Base-by-base conservation (phyloP, 1,140 invertebrate genomes). In the Ruditapes philippinarum region DNA sequence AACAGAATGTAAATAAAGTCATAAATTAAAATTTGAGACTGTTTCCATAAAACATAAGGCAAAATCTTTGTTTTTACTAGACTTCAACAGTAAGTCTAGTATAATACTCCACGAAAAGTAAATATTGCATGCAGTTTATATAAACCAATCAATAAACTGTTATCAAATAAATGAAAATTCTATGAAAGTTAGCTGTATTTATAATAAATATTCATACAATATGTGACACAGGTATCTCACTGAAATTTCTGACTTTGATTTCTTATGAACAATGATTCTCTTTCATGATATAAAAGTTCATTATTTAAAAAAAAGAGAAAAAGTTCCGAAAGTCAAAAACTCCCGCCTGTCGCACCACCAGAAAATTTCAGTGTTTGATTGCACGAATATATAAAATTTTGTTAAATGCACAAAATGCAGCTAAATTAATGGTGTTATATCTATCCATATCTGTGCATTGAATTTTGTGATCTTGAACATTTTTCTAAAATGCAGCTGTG, bases 111-210 rank as follows among this genome's bases (percentile, higher is more conserved):
- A 65, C 51, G 3, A 22, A 54, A 65, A 65, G 25, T 36, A 65
- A 33, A 65, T n/a, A 28, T 65, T 3, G 31, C 60, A 65, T 65
- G 60, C 60, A 65, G 25, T 33, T 36, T 28, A 65, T 65, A n/a
- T 9, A 65, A 33, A 65, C 33, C 12, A 65, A 19, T 33, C 28
- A 14, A 65, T 65, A 65, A 65, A 65, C 5, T 65, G 42, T 45
- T 45, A 45, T 33, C 19, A 28, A 65, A 31, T 33, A 65, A 31
- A 65, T 33, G 25, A 65, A 31, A 65, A 65, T 65, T 65, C 60
- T 65, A 65, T 65, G 60, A 65, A 65, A 65, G 60, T 65, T 65
- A 65, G 60, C 60, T 65, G 60, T 65, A 31, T 65, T 65, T 65
- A 14, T 65, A 31, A 19, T 9, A 33, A 28, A 60, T 28, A 65